Evolutionary conservation across 2,113 vertebrate species (phyloP).

Genomic region (Callospermophilus lateralis): DNA sequence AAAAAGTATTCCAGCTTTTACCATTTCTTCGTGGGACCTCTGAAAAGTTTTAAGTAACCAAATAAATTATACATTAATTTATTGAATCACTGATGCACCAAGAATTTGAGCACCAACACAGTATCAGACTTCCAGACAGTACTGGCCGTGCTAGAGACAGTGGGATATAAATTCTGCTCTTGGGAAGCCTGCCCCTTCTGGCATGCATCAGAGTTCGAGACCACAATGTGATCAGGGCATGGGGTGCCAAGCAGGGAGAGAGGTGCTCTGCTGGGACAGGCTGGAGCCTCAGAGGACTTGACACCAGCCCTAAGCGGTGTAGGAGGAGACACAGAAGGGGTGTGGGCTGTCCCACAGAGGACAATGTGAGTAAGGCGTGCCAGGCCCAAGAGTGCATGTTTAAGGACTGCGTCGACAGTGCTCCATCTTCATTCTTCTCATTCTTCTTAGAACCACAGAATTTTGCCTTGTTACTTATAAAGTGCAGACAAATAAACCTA

Average conservation of each 20-base stretch:
- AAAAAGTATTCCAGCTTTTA: neutral
- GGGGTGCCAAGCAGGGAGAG: neutral
- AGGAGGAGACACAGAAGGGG: neutral
- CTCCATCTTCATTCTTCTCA: neutral
- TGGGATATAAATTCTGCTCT: neutral
- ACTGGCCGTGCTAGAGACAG: neutral
- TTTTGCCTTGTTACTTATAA: constrained; percentile 39
- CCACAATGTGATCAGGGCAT: neutral
- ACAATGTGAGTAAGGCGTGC: neutral
- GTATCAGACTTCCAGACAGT: neutral
- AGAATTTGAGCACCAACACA: neutral
- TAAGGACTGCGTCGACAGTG: neutral
- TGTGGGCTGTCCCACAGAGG: neutral
- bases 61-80: neutral
- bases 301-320: neutral
- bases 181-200: neutral
- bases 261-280: neutral
- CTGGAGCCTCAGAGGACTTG: too few species aligned
- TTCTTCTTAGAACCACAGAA: neutral
- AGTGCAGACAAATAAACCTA: neutral
- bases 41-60: neutral
- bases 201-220: neutral
- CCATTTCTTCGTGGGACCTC: neutral
- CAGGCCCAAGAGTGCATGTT: too few species aligned
- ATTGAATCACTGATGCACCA: neutral